Evolutionary conservation across 2,113 vertebrate species (phyloP).

Genomic region (Aphelocoma coerulescens): DNA sequence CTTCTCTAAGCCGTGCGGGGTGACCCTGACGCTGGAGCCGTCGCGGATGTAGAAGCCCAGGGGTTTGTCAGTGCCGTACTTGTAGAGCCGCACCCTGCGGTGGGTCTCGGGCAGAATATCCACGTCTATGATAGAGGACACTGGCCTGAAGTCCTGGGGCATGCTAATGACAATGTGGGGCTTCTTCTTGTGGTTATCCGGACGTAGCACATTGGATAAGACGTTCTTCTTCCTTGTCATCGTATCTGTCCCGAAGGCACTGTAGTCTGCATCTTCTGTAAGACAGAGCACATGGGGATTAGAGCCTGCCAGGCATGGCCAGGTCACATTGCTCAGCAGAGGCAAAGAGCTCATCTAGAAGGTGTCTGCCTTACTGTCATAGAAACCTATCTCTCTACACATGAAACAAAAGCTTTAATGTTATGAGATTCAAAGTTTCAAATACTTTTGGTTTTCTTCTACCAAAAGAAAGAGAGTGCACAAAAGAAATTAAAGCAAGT

Average conservation of each 20-base stretch:
- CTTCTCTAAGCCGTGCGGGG: conserved; percentile 91
- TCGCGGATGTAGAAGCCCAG: conserved; percentile 97
- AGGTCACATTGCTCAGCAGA: neutral
- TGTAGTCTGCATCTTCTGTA: conserved; percentile 96
- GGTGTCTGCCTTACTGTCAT: neutral
- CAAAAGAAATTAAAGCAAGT: neutral
- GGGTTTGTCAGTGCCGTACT: conserved; percentile 93
- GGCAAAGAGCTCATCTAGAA: neutral
- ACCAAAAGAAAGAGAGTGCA: neutral
- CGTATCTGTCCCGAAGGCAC: conserved; percentile 88
- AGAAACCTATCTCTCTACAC: neutral
- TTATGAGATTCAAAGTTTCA: neutral
- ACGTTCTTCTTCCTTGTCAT: conserved; percentile 91
- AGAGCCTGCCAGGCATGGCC: neutral
- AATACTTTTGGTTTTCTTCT: neutral
- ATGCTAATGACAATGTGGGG: conserved; percentile 90
- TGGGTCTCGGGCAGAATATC: conserved; percentile 96
- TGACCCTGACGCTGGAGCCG: conserved; percentile 93
- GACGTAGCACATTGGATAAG: conserved; percentile 86
- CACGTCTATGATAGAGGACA: conserved; percentile 97
- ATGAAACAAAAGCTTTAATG: neutral
- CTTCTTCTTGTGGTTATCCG: conserved; percentile 87
- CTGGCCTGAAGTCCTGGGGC: conserved; percentile 93
- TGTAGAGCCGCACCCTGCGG: conserved; percentile 91
- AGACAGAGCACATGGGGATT: neutral